These are phyloP conservation scores for Carduelis carduelis DNA, from an alignment of 2,797 vertebrate genomes.

Conservation along the genomic window DNA sequence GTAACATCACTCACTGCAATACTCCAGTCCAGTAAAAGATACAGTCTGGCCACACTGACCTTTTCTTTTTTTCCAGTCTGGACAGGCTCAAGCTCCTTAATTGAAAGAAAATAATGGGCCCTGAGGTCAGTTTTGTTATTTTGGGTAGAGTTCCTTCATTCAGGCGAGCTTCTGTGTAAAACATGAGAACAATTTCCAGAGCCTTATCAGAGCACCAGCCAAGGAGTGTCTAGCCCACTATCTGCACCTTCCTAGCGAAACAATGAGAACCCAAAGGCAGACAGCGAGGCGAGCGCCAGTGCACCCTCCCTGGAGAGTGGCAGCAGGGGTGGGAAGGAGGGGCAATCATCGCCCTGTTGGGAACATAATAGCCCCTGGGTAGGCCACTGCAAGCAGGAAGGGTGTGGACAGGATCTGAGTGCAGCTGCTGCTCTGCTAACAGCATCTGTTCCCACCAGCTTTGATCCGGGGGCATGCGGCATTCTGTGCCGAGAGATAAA, in stretches of 20 bases:
- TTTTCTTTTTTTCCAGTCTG: not conserved
- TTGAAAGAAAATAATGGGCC: slow-evolving; percentile 22
- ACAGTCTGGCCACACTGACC: not conserved
- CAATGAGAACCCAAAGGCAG: slow-evolving; percentile 73
- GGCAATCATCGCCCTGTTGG: slow-evolving; percentile 67
- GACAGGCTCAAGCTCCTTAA: not conserved
- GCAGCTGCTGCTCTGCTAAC: slow-evolving; percentile 77
- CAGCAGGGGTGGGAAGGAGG: slow-evolving; percentile 59
- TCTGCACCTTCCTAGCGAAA: slow-evolving; percentile 70
- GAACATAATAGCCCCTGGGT: slow-evolving; percentile 80
- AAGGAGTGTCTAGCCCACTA: slow-evolving; percentile 74
- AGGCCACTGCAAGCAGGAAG: slow-evolving; percentile 83
- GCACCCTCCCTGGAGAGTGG: slow-evolving; percentile 50
- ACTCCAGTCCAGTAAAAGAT: not conserved
- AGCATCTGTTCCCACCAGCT: slow-evolving; percentile 81
- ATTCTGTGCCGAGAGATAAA: slow-evolving; percentile 81
- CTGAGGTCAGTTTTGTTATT: slow-evolving; percentile 28
- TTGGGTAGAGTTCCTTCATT: slow-evolving; percentile 55
- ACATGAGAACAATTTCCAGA: slow-evolving; percentile 70
- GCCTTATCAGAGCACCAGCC: slow-evolving; percentile 76
- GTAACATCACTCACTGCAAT: not conserved
- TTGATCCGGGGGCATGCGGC: slow-evolving; percentile 79
- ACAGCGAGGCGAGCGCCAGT: slow-evolving; percentile 19
- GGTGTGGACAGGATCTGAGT: slow-evolving; percentile 84
- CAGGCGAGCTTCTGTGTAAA: slow-evolving; percentile 39